Percentiles rank a stretch among this genome's conserved stretches.
phyloP scores from a whole-genome alignment of 2,113 vertebrate genomes.

The Todiramphus saurophagus region DNA sequence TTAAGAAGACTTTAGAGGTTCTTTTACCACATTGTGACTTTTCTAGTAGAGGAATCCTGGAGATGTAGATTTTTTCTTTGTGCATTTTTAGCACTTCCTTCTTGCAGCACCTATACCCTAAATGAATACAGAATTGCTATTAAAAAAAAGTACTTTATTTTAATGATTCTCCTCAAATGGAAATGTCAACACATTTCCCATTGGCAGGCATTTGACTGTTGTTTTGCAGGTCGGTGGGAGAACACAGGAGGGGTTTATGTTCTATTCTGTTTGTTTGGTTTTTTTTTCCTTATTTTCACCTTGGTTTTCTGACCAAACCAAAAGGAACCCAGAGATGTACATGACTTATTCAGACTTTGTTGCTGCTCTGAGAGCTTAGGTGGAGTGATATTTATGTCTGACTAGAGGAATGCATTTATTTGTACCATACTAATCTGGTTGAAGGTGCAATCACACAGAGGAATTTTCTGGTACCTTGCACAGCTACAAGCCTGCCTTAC shows the following conservation, averaged over 20 bases:
- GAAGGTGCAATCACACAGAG: not conserved
- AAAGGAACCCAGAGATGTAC: slow-evolving; percentile 3
- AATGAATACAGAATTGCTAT: not conserved
- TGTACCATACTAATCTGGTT: not conserved
- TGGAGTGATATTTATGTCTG: not conserved
- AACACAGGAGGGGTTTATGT: not conserved
- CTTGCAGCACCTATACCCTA: not conserved
- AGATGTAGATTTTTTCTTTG: not conserved
- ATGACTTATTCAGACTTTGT: slow-evolving; percentile 13
- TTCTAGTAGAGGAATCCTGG: slow-evolving; percentile 17
- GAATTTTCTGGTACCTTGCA: not conserved
- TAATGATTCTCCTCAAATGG: not conserved
- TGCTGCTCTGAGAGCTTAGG: not conserved
- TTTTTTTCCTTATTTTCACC: not conserved
- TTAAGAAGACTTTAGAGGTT: slow-evolving; percentile 33
- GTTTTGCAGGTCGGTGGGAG: not conserved
- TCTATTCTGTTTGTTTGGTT: not conserved
- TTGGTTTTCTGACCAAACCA: slow-evolving; percentile 40
- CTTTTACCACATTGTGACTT: slow-evolving; percentile 9
- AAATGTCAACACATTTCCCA: not conserved
- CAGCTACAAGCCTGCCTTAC: not conserved
- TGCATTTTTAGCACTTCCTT: not conserved
- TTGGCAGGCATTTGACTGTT: not conserved
- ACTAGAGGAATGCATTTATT: not conserved
- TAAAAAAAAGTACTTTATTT: not conserved